phyloP scores from a whole-genome alignment of 2,888 invertebrate genomes.

The Parnassius apollo region DNA sequence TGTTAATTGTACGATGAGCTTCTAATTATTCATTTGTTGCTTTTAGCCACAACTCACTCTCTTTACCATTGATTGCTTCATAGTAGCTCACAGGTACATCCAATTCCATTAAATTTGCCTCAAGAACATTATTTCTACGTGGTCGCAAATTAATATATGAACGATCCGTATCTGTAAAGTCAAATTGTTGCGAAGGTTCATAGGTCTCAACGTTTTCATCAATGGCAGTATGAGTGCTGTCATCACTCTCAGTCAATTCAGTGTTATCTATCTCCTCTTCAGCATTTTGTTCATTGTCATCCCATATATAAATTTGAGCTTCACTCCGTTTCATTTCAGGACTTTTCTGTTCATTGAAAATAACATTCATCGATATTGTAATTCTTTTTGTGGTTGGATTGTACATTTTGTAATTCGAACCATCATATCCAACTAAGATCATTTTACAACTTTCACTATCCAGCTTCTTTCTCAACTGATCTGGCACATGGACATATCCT shows the following conservation, averaged over 20 bases:
- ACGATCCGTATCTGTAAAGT: slow-evolving; percentile 6
- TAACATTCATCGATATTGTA: slow-evolving; percentile 33
- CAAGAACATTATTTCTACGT: slow-evolving; percentile 30
- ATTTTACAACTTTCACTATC: no score
- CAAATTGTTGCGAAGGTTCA: slow-evolving; percentile 30
- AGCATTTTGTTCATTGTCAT: not conserved
- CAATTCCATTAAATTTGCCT: slow-evolving; percentile 34
- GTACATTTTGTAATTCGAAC: no score
- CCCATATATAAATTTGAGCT: not conserved
- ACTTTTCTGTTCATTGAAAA: slow-evolving; percentile 35
- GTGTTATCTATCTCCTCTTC: not conserved
- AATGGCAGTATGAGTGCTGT: not conserved
- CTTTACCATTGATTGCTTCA: slow-evolving; percentile 33
- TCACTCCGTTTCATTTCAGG: slow-evolving; percentile 28
- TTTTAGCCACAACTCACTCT: slow-evolving; percentile 29
- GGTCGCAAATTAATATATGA: slow-evolving; percentile 31
- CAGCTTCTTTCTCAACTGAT: no score
- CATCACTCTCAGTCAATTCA: not conserved
- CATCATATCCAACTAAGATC: no score
- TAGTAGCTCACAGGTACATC: slow-evolving; percentile 32
- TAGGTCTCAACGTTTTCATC: not conserved
- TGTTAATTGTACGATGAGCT: slow-evolving; percentile 32
- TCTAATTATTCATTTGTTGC: slow-evolving; percentile 33
- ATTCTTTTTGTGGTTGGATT: no score
- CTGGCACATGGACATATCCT: no score